These are phyloP conservation scores for Acanthochromis polyacanthus DNA, from an alignment of 2,113 vertebrate genomes.

Conservation along the genomic window DNA sequence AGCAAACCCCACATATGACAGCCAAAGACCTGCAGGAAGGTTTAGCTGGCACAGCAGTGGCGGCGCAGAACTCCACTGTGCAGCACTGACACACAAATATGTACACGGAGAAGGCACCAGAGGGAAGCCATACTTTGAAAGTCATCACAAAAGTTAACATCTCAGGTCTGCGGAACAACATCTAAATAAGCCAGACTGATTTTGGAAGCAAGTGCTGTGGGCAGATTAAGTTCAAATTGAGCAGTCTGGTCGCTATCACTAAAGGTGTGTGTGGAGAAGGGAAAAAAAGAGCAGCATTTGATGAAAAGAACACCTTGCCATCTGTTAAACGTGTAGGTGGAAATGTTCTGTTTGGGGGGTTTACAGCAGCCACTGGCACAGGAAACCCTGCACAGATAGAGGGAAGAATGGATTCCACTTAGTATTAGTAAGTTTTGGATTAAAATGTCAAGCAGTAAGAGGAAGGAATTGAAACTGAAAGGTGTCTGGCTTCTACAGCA, in stretches of 20 bases:
- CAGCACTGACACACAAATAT: neutral
- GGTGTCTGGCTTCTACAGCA: neutral
- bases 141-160: neutral
- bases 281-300: slow-evolving; percentile 1
- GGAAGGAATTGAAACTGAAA: neutral
- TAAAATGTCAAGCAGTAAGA: neutral
- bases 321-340: neutral
- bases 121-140: neutral
- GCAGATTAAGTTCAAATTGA: slow-evolving; percentile 23
- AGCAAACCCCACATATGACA: neutral
- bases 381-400: neutral
- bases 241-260: slow-evolving; percentile 14
- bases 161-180: neutral
- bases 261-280: neutral
- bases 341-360: neutral
- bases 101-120: neutral
- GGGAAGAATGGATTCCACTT: neutral
- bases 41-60: neutral
- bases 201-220: neutral
- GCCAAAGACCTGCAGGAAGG: neutral
- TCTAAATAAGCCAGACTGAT: slow-evolving; percentile 12
- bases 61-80: neutral
- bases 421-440: neutral
- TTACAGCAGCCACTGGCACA: slow-evolving; percentile 1
- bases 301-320: slow-evolving; percentile 28